Base-by-base conservation (phyloP, 2,797 vertebrate genomes). In the Hemitrygon akajei region DNA sequence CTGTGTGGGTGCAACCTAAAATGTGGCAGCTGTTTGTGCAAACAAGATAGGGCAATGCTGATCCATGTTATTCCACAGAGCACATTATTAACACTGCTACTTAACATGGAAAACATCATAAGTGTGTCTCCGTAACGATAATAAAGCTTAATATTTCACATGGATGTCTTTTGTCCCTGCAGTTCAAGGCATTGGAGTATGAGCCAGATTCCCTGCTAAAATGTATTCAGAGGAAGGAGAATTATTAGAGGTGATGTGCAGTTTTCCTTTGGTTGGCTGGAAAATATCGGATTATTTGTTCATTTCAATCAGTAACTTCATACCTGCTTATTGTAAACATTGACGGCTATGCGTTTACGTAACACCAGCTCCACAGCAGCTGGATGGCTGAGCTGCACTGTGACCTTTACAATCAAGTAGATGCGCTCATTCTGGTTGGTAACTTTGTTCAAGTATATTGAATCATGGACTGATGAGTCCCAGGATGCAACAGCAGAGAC, bases 321-420 rank as follows among this genome's bases (percentile, higher is more conserved):
- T 96, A 99, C 99, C 98, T 99, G 99, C 94, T 99, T 99, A 96
- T 99, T 99, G 96, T 99, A 99, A 96, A 99, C 98, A 96, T 99
- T 99, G 95, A 98, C 98, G 7, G 98, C 97, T 34, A 99, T 97
- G 95, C 99, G 98, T 95, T 99, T 99, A 93, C 99, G 97, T 37
- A 99, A 95, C 7, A 99, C 98, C 94, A 99, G 96, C 95, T 99
- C 98, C 98, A 99, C 97, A 9, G 97, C 97, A 94, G 98, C 98
- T 0, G 98, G 98, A 95, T 99, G 99, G 95, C 98, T 99, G 95
- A 99, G 98, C 95, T 99, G 98, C 94, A 99, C 98, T 0, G 98
- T 99, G 94, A 97, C 97, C 95, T 99, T 99, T 94, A 99, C 96
- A 84, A 99, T 99, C 94, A 99, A 96, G 96, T 99, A 99, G 95